phyloP scores from a whole-genome alignment of 2,113 vertebrate species.

The Vimba vimba region DNA sequence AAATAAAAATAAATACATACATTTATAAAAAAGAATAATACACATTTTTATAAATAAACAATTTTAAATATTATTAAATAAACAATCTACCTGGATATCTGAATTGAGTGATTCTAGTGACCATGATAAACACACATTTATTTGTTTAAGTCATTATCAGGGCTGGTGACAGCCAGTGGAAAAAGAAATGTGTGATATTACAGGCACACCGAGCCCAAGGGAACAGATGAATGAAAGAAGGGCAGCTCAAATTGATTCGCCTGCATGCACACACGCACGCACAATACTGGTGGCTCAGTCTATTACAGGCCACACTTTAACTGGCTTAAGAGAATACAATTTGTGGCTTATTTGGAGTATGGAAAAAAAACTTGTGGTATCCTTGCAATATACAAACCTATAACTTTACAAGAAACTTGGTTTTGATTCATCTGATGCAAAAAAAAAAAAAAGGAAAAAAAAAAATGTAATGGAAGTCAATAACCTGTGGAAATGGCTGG shows the following conservation, averaged over 20 bases:
- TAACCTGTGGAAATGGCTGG: too few species aligned
- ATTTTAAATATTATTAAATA: neutral
- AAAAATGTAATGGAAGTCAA: too few species aligned
- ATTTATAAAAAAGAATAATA: neutral
- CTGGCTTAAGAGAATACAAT: slow-evolving; percentile 7
- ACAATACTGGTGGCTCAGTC: neutral
- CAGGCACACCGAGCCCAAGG: slow-evolving; percentile 9
- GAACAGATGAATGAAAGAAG: neutral
- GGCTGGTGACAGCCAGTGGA: slow-evolving; percentile 23
- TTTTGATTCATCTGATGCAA: too few species aligned
- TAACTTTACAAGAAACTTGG: too few species aligned
- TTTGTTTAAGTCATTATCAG: neutral
- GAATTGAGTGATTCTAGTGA: too few species aligned
- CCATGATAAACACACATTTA: too few species aligned
- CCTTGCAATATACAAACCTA: neutral
- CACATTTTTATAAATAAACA: neutral
- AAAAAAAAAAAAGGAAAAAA: too few species aligned
- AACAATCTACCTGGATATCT: too few species aligned
- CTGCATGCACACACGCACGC: neutral
- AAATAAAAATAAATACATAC: neutral
- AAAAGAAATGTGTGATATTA: slow-evolving; percentile 11
- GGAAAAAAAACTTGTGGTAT: neutral
- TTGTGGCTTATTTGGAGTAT: slow-evolving; percentile 1
- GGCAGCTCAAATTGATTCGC: slow-evolving; percentile 19
- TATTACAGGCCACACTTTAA: slow-evolving; percentile 15